These are phyloP conservation scores for Epinephelus cyanopodus DNA, from an alignment of 2,113 vertebrate genomes.

Conservation along the genomic window DNA sequence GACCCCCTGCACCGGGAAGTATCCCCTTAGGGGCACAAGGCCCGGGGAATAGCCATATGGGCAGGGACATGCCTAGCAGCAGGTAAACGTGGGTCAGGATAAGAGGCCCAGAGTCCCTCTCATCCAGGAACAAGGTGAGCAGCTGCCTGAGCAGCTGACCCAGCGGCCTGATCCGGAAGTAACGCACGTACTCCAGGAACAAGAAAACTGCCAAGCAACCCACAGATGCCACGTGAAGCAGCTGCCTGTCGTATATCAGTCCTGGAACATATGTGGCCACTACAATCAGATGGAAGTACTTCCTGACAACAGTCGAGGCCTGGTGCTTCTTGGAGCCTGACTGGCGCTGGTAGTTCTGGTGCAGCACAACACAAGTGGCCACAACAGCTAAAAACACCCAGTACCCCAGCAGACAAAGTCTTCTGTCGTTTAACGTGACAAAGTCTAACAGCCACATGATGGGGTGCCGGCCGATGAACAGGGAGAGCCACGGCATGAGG, in stretches of 20 bases:
- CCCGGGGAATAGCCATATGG: conserved; percentile 94
- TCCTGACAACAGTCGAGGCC: conserved; percentile 91
- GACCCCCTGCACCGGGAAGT: conserved; percentile 86
- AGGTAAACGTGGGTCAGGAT: conserved; percentile 97
- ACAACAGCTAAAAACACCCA: conserved; percentile 88
- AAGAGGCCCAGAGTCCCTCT: conserved; percentile 95
- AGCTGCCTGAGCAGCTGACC: conserved; percentile 90
- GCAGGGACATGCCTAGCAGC: conserved; percentile 94
- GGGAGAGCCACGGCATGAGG: conserved; percentile 94
- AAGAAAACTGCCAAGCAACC: conserved; percentile 90
- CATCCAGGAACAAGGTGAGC: conserved; percentile 94
- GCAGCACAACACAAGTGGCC: conserved; percentile 90
- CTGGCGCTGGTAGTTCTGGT: conserved; percentile 90
- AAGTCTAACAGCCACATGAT: conserved; percentile 94
- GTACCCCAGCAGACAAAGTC: conserved; percentile 90
- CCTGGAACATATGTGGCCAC: conserved; percentile 95
- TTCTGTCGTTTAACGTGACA: conserved; percentile 85
- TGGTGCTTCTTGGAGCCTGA: conserved; percentile 92
- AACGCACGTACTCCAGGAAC: conserved; percentile 92
- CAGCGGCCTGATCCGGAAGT: conserved; percentile 93
- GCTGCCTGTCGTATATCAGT: conserved; percentile 90
- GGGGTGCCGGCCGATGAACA: conserved; percentile 93
- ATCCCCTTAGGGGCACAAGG: conserved; percentile 89
- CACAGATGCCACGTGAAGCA: conserved; percentile 91
- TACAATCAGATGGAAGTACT: conserved; percentile 95